Evolutionary conservation across 2,888 invertebrate species (phyloP).

Genomic region (Trissolcus japonicus): DNA sequence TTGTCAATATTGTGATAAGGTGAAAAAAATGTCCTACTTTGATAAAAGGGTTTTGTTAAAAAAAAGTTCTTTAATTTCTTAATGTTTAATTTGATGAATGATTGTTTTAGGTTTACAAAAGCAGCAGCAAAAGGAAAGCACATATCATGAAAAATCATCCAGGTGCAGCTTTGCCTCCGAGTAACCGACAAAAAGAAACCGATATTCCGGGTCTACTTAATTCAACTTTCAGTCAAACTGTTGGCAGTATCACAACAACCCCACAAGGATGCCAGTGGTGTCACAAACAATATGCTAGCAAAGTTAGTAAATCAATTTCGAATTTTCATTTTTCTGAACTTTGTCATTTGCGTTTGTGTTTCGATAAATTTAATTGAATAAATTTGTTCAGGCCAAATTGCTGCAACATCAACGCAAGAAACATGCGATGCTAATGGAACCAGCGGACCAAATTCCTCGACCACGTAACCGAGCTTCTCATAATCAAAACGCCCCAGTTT

Average conservation of each 20-base stretch:
- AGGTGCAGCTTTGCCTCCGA: conserved; percentile 82
- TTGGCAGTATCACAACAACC: conserved; percentile 84
- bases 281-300: conserved; percentile 91
- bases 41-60: neutral
- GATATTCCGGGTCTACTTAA: conserved; percentile 78
- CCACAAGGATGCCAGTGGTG: conserved; percentile 88
- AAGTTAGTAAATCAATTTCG: conserved; percentile 77
- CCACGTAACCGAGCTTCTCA: conserved; percentile 71
- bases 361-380: neutral
- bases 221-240: conserved; percentile 82
- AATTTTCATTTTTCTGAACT: too few species aligned
- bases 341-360: neutral
- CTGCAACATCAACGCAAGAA: conserved; percentile 83
- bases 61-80: neutral
- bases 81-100: neutral
- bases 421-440: conserved; percentile 78
- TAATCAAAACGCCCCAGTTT: conserved; percentile 67
- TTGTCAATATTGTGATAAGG: conserved; percentile 90
- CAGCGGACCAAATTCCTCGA: conserved; percentile 73
- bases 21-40: conserved; percentile 55
- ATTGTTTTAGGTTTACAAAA: conserved; percentile 81
- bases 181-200: conserved; percentile 75
- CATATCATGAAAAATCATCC: conserved; percentile 91
- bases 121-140: conserved; percentile 88
- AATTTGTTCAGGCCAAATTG: conserved; percentile 78